A percentile compares a stretch with the other conserved stretches of the same genome.
Evolutionary conservation across 2,888 invertebrate species (phyloP).

Genomic region (Caenorhabditis sp.): DNA sequence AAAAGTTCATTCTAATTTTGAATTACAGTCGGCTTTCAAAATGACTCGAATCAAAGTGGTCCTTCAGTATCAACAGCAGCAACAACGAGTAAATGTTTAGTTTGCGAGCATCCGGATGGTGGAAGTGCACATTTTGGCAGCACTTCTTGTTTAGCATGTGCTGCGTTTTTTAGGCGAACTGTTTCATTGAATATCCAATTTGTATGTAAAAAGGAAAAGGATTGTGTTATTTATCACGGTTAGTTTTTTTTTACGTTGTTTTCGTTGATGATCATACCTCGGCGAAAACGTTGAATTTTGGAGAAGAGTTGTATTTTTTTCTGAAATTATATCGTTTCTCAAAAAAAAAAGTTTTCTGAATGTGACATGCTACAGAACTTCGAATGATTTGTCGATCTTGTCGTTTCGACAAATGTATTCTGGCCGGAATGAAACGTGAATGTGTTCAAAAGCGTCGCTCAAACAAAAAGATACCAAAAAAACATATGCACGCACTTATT

Average conservation of each 20-base stretch:
- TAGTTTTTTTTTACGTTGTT: constrained; percentile 2
- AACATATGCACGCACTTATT: constrained; percentile 10
- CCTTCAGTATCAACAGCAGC: background rate
- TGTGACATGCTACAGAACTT: too few relatives aligned
- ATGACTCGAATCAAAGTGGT: background rate
- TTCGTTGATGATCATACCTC: too few relatives aligned
- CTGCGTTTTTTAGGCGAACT: constrained; percentile 56
- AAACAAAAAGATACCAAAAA: constrained; percentile 37
- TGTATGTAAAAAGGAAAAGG: constrained; percentile 46
- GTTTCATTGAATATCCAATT: constrained; percentile 53
- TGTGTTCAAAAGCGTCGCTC: constrained; percentile 45
- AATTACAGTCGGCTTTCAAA: background rate
- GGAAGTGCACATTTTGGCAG: constrained; percentile 57
- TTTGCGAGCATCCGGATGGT: constrained; percentile 51
- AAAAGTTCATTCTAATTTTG: too few relatives aligned
- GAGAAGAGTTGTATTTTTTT: too few relatives aligned
- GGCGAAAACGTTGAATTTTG: too few relatives aligned
- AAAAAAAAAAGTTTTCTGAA: too few relatives aligned
- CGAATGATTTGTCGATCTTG: constrained; percentile 59
- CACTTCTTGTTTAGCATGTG: constrained; percentile 59
- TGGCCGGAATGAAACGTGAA: constrained; percentile 52
- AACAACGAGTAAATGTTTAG: constrained; percentile 31
- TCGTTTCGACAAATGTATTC: constrained; percentile 52
- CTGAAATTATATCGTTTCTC: too few relatives aligned
- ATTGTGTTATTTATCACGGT: constrained; percentile 54